Conservation (phyloP, 2,797 vertebrate genomes). For the Myiotriccus ornatus region DNA sequence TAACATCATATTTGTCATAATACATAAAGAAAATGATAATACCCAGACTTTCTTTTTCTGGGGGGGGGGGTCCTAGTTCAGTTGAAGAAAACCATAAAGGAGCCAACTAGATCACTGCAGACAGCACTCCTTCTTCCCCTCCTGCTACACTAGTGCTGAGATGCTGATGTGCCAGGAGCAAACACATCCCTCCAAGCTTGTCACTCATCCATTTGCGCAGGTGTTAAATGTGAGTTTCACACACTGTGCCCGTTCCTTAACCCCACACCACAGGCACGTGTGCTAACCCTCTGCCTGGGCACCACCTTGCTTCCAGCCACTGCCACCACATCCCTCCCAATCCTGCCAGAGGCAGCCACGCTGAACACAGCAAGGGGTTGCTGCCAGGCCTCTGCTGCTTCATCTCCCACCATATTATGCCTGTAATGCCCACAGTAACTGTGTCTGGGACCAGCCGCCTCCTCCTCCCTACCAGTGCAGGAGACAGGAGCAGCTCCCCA, state of each 20-base stretch:
- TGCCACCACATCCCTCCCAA: background rate
- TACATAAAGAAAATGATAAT: background rate
- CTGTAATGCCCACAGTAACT: fast-evolving
- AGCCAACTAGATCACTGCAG: background rate
- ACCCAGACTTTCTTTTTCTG: background rate
- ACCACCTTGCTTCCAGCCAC: background rate
- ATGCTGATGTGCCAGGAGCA: background rate
- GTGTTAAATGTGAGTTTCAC: background rate
- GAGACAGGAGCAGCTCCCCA: background rate
- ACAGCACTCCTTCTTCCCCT: background rate
- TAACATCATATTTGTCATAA: background rate
- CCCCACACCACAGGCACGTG: background rate
- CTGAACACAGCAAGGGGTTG: background rate
- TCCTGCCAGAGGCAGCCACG: fast-evolving
- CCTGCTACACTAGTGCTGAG: background rate
- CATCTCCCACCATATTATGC: background rate
- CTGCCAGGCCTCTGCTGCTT: background rate
- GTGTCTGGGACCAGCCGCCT: fast-evolving
- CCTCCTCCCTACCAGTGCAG: background rate
- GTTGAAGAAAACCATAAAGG: background rate
- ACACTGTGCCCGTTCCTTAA: background rate
- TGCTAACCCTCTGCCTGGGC: background rate
- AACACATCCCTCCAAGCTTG: background rate
- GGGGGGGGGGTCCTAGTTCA: background rate
- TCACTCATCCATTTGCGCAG: background rate